Base-by-base conservation (phyloP, 1,140 invertebrate species). In the Kradibia gibbosae region DNA sequence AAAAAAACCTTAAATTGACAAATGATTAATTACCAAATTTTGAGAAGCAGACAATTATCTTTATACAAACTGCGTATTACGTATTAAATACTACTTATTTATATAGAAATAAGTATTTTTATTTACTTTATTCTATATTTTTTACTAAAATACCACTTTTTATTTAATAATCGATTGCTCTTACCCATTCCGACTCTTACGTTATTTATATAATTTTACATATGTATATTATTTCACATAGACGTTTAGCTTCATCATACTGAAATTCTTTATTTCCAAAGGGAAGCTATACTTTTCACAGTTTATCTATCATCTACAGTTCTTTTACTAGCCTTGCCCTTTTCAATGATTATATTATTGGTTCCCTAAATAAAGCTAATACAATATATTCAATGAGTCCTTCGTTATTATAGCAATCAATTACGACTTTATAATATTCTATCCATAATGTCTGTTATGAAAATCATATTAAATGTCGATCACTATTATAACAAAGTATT, bases 221-320 rank as follows among this genome's bases (percentile, higher is more conserved):
- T 78, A 82, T 82, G 75, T 82, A 82, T 78, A 82, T 36, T 78
- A 73, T 82, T 57, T 78, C 80, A 77, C 80, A 81, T 74, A 50
- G 67, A 81, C 79, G 65, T 48, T 55, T 34, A 34, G 48, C 10
- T 67, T 60, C 77, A 76, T 25, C n/a, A 73, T 78, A 36, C 42
- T 78, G 25, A 53, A 70, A 11, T 75, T 57, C 57, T 81, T 78
- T 70, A 67, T 76, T 67, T 39, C 45, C 57, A 42, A 45, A 55
- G 53, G 39, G 50, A 48, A 15, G 34, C n/a, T 77, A 70, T 53
- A 13, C 60, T 60, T 81, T 5, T 57, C 1, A 34, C n/a, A 31
- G n/a, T 4, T 7, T 42, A 53, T 60, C 36, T 65, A 80, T 74
- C 53, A 50, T 28, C 71, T 60, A 72, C 31, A 36, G 15, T 70